Evolutionary conservation across 1,140 invertebrate species (phyloP), one percentile per base, ranked within the genome.

Genomic region (Zaprionus nigranus): DNA sequence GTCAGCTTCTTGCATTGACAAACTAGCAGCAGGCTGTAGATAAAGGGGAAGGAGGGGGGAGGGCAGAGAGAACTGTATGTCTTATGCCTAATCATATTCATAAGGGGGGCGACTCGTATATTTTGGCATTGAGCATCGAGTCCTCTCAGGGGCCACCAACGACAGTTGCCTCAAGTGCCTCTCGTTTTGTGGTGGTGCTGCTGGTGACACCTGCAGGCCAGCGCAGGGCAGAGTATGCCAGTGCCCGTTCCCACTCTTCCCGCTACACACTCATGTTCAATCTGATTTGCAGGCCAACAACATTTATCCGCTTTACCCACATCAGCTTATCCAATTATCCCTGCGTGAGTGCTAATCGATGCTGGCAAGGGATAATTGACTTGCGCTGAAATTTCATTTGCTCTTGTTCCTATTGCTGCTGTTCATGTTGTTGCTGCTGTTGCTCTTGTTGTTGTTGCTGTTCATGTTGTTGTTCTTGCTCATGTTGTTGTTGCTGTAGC

Each of bases 1-100:
- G 67, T 71, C 64, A 75, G 81, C 77, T 64, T 67, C 75, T 85
- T 66, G 66, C 75, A 76, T 78, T 75, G 78, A 46, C 78, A 78
- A 68, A 36, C 51, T 60, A 71, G 65, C 1, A 2, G 20, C n/a
- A n/a, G 17, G 3, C 17, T 17, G 17, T 17, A 17, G 17, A 17
- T 17, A 17, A 17, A 17, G 17, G 17, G 17, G 17, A 17, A 1
- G 17, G 17, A 2, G 0, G 20, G 17, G 3, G 11, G 17, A 9
- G 3, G 36, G 0, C 0, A 22, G 2, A 13, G 4, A 4, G 0
- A n/a, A 34, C 15, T n/a, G 40, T 43, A 6, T 6, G 15, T n/a
- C 40, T 43, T 49, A 49, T 65, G 30, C 54, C 56, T 74, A 74
- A 74, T 68, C 65, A 57, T 57, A 74, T 57, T 68, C 64, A 74